Evolutionary conservation across 2,113 vertebrate genomes (phyloP).

Genomic region (Hoplias malabaricus): DNA sequence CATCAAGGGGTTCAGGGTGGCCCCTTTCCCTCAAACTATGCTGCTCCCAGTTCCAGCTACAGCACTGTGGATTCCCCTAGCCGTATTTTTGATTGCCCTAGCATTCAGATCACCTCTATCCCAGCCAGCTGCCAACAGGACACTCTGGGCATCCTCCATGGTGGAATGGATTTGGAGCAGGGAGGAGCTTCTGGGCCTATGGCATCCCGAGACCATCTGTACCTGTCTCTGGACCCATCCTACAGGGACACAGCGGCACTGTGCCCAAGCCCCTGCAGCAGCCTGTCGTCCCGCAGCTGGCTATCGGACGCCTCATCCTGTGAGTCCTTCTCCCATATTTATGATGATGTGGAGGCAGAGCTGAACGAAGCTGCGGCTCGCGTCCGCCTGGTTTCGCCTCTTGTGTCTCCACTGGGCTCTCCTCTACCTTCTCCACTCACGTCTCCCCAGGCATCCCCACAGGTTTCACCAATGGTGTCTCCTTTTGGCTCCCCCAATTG

Average conservation of each 20-base stretch:
- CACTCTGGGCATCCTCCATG: conserved; percentile 19
- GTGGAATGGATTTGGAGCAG: conserved; percentile 34
- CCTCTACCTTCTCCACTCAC: conserved; percentile 55
- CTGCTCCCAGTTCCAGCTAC: conserved; percentile 75
- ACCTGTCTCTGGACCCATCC: conserved; percentile 86
- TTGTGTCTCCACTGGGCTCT: conserved; percentile 77
- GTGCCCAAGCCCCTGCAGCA: conserved; percentile 73
- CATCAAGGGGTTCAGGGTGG: conserved; percentile 14
- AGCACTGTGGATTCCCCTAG: conserved; percentile 74
- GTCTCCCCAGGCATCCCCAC: conserved; percentile 51
- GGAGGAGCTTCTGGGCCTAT: conserved; percentile 43
- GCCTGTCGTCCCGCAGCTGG: conserved; percentile 76
- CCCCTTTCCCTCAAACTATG: conserved; percentile 69
- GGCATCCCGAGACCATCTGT: conserved; percentile 83
- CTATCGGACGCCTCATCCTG: conserved; percentile 86
- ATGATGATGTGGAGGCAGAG: conserved; percentile 88
- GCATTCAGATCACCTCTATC: conserved; percentile 96
- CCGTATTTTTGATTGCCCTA: conserved; percentile 91
- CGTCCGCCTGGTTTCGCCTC: conserved; percentile 83
- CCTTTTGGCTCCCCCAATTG: conserved; percentile 64
- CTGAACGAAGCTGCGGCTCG: conserved; percentile 84
- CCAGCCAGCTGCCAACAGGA: conserved; percentile 63
- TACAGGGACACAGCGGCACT: conserved; percentile 79
- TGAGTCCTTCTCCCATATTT: conserved; percentile 89
- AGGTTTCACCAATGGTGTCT: conserved; percentile 48